Evolutionary conservation across 2,797 vertebrate genomes (phyloP).

Genomic region (Lacerta agilis): DNA sequence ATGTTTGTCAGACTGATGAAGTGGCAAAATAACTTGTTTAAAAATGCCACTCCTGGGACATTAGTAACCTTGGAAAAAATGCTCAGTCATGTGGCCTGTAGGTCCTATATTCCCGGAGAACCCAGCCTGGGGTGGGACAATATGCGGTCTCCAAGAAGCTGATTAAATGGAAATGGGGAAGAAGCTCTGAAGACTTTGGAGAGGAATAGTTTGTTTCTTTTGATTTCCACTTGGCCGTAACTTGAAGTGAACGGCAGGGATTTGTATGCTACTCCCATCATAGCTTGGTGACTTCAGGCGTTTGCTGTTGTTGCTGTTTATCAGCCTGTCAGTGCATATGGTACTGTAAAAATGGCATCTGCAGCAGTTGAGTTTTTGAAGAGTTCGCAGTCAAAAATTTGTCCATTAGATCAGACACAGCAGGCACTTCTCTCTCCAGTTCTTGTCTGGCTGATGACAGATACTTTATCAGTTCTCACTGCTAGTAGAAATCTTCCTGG

Average conservation of each 20-base stretch:
- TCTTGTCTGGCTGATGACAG: neutral
- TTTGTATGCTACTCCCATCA: neutral
- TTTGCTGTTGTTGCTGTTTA: neutral
- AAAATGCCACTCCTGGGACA: neutral
- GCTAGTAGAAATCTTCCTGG: neutral
- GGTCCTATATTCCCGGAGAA: neutral
- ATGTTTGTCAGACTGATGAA: slow-evolving; percentile 16
- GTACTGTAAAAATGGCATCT: neutral
- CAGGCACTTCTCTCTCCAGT: neutral
- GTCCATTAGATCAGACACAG: no score
- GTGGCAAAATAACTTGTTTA: slow-evolving; percentile 34
- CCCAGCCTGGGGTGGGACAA: neutral
- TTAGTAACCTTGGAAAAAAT: neutral
- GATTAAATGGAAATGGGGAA: neutral
- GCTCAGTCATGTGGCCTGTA: neutral
- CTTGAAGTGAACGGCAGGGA: neutral
- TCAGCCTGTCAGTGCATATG: no score
- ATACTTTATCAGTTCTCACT: neutral
- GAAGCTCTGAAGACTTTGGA: slow-evolving; percentile 21
- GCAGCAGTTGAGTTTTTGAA: neutral
- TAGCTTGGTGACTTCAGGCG: neutral
- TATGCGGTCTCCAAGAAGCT: neutral
- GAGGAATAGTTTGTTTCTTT: neutral
- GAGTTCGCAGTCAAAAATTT: neutral
- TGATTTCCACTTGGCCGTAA: neutral